A percentile compares a stretch with the other conserved stretches of the same genome.
phyloP scores from a whole-genome alignment of 2,888 invertebrate genomes.

The Ochropleura plecta region DNA sequence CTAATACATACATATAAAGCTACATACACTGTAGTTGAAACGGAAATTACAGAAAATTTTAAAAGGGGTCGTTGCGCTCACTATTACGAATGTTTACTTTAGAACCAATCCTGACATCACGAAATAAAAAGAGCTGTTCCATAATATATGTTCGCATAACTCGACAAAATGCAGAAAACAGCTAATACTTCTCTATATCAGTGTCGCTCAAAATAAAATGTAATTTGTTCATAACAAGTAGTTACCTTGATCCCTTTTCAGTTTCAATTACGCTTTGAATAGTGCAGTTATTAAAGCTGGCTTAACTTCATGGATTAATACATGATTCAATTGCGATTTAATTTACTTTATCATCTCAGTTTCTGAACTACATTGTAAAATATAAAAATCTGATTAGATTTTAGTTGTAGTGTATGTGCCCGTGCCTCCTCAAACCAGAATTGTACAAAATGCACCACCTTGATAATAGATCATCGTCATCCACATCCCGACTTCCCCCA shows the following conservation, averaged over 20 bases:
- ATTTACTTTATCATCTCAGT: neutral
- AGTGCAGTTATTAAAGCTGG: neutral
- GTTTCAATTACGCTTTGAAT: neutral
- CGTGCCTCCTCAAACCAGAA: too few species aligned
- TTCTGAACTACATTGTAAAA: neutral
- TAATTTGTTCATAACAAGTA: neutral
- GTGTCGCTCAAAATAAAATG: neutral
- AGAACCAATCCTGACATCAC: neutral
- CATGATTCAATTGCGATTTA: neutral
- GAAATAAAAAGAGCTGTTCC: neutral
- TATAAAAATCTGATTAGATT: neutral
- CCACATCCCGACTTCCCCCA: too few species aligned
- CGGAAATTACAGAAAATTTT: neutral
- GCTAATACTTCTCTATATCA: neutral
- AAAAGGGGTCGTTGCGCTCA: neutral
- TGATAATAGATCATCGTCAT: too few species aligned
- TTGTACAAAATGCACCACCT: too few species aligned
- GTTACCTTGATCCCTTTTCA: neutral
- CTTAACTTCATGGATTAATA: neutral
- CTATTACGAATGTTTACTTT: neutral
- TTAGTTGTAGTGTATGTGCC: too few species aligned
- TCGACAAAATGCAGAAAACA: neutral
- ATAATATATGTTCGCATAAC: neutral
- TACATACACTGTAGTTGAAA: neutral
- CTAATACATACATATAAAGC: too few species aligned